phyloP scores from a whole-genome alignment of 30 jellyfish, hydroid and myxozoan genomes.

The Sanderia malayensis region DNA sequence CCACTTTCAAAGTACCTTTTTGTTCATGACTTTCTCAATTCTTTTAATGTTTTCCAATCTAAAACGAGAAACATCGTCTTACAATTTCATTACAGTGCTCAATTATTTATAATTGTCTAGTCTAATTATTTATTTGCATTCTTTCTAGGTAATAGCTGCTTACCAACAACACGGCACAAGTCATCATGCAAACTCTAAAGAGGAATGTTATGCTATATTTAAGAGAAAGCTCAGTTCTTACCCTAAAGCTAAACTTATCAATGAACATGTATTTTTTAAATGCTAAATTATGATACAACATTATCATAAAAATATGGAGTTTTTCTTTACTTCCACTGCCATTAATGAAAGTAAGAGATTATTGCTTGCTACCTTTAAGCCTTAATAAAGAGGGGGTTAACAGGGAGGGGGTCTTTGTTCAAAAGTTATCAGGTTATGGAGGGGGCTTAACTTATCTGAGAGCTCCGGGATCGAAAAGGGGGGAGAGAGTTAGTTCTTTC shows the following conservation, averaged over 20 bases:
- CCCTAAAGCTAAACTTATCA: constrained; percentile 56
- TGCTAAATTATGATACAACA: constrained; percentile 6
- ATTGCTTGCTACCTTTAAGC: no score
- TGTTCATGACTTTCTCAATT: neutral
- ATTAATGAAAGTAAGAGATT: no score
- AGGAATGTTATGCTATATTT: constrained; percentile 76
- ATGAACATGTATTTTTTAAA: constrained; percentile 65
- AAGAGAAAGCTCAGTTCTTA: constrained; percentile 60
- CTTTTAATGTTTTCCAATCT: neutral
- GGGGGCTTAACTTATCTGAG: no score
- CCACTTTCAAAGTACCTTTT: neutral
- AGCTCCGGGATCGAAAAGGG: no score
- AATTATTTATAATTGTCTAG: neutral
- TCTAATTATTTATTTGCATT: neutral
- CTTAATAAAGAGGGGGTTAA: no score
- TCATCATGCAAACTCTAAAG: constrained; percentile 11
- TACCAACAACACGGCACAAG: neutral
- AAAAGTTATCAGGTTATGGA: no score
- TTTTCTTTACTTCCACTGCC: no score
- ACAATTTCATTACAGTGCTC: neutral
- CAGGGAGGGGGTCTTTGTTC: no score
- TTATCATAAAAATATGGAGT: no score
- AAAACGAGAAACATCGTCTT: neutral
- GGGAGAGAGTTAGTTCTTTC: no score
- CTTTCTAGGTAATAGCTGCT: neutral